Base-by-base conservation (phyloP, 2,113 vertebrate species). In the Alethe diademata region DNA sequence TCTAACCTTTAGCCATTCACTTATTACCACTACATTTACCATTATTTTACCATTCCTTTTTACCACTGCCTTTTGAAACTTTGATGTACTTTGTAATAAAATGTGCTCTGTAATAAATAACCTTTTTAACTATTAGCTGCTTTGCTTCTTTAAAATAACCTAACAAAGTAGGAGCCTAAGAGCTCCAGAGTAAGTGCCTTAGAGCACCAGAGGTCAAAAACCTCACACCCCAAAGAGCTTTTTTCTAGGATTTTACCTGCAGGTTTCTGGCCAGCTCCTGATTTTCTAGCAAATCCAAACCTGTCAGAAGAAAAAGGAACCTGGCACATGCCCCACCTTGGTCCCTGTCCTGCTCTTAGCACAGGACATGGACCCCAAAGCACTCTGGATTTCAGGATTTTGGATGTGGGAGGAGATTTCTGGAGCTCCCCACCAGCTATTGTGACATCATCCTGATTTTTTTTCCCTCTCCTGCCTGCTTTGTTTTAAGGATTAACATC, bases 321-420 rank as follows among this genome's bases (percentile, higher is more conserved):
- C 20, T 1, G 8, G 25, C 15, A 8, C 61, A 13, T 0, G 1
- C 6, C 25, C 29, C 66, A 20, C 26, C 53, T 14, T 5, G 0
- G 3, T 72, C 40, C 40, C 8, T 35, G 23, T 60, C 14, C 36
- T 2, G 1, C 47, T 22, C 56, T 54, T 15, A 31, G 8, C 36
- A 4, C 3, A 48, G 45, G 17, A 19, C 1, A 1, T 2, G 25
- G 47, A 23, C 3, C 26, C 31, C 5, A 3, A 31, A 50, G 2
- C 1, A 3, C 2, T 15, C 31, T 0, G 6, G 5, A n/a, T 64
- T 45, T 47, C 70, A 35, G 50, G 45, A 28, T 54, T 76, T 70
- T 2, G 22, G 35, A 19, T 69, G 29, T 2, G 3, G 12, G 45
- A 4, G 20, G 33, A 64, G 16, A 81, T 79, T 72, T 43, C 48